Evolutionary conservation across 2,797 vertebrate genomes (phyloP).

Genomic region (Diceros bicornis): DNA sequence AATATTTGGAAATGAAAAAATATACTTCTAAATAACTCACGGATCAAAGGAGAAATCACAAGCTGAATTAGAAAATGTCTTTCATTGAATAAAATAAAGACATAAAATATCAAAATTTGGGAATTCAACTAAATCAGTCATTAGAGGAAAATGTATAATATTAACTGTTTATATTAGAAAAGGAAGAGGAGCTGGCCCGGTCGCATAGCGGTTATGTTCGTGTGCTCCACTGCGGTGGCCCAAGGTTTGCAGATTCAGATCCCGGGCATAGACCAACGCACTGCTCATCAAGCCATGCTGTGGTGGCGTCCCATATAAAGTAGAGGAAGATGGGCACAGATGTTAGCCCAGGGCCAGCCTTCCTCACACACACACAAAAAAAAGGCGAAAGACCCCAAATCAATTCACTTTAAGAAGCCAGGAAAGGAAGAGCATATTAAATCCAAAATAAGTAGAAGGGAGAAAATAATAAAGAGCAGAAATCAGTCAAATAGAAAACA

Average conservation of each 20-base stretch:
- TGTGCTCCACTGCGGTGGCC: too few species aligned
- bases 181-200: too few species aligned
- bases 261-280: too few species aligned
- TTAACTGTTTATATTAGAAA: not conserved
- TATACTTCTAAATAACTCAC: not conserved
- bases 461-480: not conserved
- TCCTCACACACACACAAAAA: too few species aligned
- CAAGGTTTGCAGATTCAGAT: too few species aligned
- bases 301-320: too few species aligned
- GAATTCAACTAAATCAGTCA: not conserved
- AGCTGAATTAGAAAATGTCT: slow-evolving; percentile 9
- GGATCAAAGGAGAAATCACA: not conserved
- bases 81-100: slow-evolving; percentile 40
- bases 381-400: not conserved
- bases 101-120: not conserved
- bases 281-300: too few species aligned
- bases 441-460: not conserved
- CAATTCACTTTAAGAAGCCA: not conserved
- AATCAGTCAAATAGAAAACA: not conserved
- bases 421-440: not conserved
- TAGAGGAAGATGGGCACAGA: too few species aligned
- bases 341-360: too few species aligned
- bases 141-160: not conserved
- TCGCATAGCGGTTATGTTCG: too few species aligned
- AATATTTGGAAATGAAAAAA: slow-evolving; percentile 30